These are phyloP conservation scores for Caenorhabditis remanei DNA, from an alignment of 1,140 invertebrate species.

Conservation along the genomic window DNA sequence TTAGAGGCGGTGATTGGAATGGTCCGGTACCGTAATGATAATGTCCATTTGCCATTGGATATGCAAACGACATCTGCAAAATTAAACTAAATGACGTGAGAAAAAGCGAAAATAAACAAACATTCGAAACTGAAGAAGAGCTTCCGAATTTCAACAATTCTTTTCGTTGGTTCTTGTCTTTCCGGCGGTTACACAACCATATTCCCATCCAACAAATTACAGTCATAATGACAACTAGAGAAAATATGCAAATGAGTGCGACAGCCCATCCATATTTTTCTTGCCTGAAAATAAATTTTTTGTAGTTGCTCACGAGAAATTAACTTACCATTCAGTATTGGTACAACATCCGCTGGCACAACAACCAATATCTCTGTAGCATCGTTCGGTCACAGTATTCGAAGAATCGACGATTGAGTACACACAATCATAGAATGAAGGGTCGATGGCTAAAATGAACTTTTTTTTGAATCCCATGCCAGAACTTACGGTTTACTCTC, in stretches of 20 bases:
- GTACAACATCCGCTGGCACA: slow-evolving; percentile 65
- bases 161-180: slow-evolving; percentile 64
- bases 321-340: slow-evolving; percentile 60
- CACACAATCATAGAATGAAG: slow-evolving; percentile 64
- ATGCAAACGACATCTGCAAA: slow-evolving; percentile 59
- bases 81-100: background rate
- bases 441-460: slow-evolving; percentile 60
- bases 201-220: slow-evolving; percentile 63
- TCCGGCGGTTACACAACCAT: slow-evolving; percentile 64
- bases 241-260: slow-evolving; percentile 67
- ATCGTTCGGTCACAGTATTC: slow-evolving; percentile 58
- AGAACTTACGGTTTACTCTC: slow-evolving; percentile 51
- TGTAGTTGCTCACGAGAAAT: background rate
- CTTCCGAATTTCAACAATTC: slow-evolving; percentile 47
- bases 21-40: slow-evolving; percentile 59
- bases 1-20: slow-evolving; percentile 52
- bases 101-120: background rate
- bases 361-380: slow-evolving; percentile 67
- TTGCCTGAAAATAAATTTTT: slow-evolving; percentile 58
- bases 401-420: slow-evolving; percentile 60
- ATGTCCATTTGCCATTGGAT: slow-evolving; percentile 52
- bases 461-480: background rate
- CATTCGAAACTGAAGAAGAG: slow-evolving; percentile 44
- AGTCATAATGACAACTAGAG: slow-evolving; percentile 62
- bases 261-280: slow-evolving; percentile 68